These are phyloP conservation scores for Capricornis sumatraensis DNA, from an alignment of 2,113 vertebrate genomes.

Conservation along the genomic window DNA sequence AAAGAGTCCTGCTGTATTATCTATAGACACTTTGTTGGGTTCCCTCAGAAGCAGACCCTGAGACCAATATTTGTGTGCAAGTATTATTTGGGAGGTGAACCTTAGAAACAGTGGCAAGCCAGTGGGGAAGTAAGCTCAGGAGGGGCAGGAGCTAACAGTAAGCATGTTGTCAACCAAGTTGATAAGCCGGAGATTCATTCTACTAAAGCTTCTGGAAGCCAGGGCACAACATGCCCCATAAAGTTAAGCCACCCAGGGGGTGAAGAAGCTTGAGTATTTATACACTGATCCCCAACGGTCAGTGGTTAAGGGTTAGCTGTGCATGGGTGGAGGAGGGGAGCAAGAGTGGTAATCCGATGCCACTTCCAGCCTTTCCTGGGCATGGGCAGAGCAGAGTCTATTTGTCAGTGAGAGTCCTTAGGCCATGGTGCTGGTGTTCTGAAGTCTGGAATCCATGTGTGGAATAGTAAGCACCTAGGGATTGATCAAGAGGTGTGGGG, in stretches of 20 bases:
- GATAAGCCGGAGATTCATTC: not conserved
- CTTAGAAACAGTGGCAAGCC: not conserved
- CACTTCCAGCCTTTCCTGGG: not conserved
- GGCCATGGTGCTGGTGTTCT: not conserved
- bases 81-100: not conserved
- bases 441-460: not conserved
- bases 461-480: not conserved
- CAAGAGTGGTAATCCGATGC: not conserved
- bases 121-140: not conserved
- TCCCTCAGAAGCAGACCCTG: not conserved
- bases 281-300: not conserved
- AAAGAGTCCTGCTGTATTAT: no score
- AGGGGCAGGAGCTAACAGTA: not conserved
- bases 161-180: not conserved
- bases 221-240: not conserved
- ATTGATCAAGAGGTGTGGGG: fast-evolving
- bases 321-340: not conserved
- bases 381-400: not conserved
- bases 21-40: not conserved
- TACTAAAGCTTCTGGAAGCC: not conserved
- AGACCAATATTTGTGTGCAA: not conserved
- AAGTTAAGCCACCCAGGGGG: not conserved
- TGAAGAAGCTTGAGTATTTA: not conserved
- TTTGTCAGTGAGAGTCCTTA: not conserved
- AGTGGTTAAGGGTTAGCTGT: not conserved